A percentile compares a stretch with the other conserved stretches of the same genome.
These are phyloP conservation scores for Quiscalus mexicanus DNA, from an alignment of 2,113 vertebrate species.

Conservation along the genomic window DNA sequence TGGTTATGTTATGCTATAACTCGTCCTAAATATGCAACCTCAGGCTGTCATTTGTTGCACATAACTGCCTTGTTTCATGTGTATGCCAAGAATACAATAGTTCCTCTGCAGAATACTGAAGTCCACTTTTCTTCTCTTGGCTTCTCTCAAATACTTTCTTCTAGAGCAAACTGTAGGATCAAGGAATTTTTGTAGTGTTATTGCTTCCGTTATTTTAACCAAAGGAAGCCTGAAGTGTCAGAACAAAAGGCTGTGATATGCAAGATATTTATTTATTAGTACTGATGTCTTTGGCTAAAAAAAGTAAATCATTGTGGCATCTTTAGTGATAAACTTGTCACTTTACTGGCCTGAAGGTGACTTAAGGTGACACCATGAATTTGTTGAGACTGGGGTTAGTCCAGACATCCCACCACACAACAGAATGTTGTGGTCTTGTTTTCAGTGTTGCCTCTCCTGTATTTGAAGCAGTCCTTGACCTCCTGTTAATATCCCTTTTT, in stretches of 20 bases:
- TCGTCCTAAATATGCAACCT: background rate
- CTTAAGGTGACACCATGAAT: background rate
- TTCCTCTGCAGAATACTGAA: background rate
- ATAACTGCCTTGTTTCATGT: background rate
- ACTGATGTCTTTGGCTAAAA: background rate
- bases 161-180: background rate
- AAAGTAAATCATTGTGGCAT: background rate
- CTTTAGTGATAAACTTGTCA: background rate
- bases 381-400: background rate
- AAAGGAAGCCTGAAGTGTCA: background rate
- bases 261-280: background rate
- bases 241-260: background rate
- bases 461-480: background rate
- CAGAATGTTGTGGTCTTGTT: accelerated
- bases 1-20: background rate
- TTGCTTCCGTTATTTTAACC: background rate
- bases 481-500: background rate
- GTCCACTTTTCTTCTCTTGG: background rate
- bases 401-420: background rate
- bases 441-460: background rate
- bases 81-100: background rate
- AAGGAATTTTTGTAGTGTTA: background rate
- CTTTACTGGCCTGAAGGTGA: background rate
- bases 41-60: background rate
- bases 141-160: background rate